Conservation (phyloP, 2,888 invertebrate species). For the Leptinotarsa rubiginosa region DNA sequence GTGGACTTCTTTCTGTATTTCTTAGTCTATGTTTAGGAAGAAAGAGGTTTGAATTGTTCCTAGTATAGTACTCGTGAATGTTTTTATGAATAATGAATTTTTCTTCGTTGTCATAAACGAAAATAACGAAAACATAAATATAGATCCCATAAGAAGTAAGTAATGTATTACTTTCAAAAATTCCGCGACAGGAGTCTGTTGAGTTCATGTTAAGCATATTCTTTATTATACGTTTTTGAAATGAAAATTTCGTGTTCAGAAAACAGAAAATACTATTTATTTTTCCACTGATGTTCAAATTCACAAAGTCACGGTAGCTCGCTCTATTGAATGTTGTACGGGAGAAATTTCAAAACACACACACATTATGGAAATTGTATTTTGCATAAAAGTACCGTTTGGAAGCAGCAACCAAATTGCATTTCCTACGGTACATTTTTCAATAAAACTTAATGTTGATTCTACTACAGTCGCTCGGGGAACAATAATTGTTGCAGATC, state of each 20-base stretch:
- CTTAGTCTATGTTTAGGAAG: too few relatives aligned
- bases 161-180: too few relatives aligned
- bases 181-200: too few relatives aligned
- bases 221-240: too few relatives aligned
- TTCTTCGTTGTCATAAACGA: too few relatives aligned
- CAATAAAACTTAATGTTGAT: constrained; percentile 15
- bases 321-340: neutral
- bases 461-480: neutral
- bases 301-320: neutral
- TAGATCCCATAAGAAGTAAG: too few relatives aligned
- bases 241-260: neutral
- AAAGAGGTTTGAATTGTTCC: too few relatives aligned
- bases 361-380: constrained; percentile 1
- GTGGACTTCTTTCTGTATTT: too few relatives aligned
- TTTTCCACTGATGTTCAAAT: neutral
- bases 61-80: too few relatives aligned
- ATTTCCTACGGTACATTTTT: neutral
- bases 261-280: neutral
- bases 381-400: constrained; percentile 3
- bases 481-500: constrained; percentile 4
- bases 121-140: too few relatives aligned
- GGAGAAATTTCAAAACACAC: neutral
- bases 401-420: neutral
- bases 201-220: too few relatives aligned
- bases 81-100: too few relatives aligned